phyloP scores from a whole-genome alignment of 1,140 invertebrate genomes.

The Heterodera schachtii region DNA sequence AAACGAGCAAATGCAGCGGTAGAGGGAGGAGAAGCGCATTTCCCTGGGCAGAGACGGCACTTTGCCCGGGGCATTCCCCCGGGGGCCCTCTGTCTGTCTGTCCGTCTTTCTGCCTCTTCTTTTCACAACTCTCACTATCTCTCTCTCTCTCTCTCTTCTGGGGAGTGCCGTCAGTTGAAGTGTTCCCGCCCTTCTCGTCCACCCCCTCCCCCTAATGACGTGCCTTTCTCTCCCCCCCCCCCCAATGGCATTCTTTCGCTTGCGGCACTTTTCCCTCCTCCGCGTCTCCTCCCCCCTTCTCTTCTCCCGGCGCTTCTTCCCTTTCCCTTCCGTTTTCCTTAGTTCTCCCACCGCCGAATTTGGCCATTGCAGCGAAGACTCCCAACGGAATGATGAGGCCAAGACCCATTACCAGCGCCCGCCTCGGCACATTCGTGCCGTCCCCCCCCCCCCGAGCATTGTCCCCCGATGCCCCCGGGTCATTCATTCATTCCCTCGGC shows the following conservation, averaged over 20 bases:
- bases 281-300: neutral
- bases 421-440: neutral
- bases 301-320: neutral
- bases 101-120: neutral
- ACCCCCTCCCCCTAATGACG: neutral
- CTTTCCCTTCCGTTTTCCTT: neutral
- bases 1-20: neutral
- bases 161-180: neutral
- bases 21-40: neutral
- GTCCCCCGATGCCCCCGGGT: neutral
- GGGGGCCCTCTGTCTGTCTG: neutral
- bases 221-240: neutral
- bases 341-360: constrained; percentile 2
- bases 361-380: neutral
- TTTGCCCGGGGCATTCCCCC: neutral
- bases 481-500: neutral
- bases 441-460: neutral
- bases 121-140: too few relatives aligned
- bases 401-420: neutral
- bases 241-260: neutral
- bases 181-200: neutral
- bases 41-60: neutral
- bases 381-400: neutral
- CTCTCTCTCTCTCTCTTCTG: neutral
- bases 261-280: neutral